Evolutionary conservation across 2,888 invertebrate genomes (phyloP).

Genomic region (Ennomos fuscantarius): DNA sequence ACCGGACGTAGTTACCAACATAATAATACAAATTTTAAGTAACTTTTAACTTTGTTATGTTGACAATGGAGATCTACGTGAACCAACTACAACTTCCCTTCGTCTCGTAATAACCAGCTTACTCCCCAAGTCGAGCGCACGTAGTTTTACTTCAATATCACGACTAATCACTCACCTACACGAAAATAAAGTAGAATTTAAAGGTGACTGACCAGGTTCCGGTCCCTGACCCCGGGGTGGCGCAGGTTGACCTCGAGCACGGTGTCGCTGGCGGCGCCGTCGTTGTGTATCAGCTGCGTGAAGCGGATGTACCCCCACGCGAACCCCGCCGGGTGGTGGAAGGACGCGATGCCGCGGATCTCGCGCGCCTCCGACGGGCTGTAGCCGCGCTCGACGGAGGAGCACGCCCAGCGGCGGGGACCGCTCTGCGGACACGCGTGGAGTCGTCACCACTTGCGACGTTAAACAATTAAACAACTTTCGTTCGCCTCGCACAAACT

Average conservation of each 20-base stretch:
- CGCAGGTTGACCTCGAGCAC: conserved; percentile 94
- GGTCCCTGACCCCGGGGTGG: conserved; percentile 94
- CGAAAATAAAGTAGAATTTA: conserved; percentile 46
- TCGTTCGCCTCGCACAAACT: too few species aligned
- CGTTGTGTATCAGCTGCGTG: conserved; percentile 94
- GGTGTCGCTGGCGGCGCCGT: conserved; percentile 95
- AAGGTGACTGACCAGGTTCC: conserved; percentile 87
- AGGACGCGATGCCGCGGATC: conserved; percentile 94
- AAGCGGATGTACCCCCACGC: conserved; percentile 94
- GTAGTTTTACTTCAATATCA: too few species aligned
- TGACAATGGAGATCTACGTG: too few species aligned
- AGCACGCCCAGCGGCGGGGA: conserved; percentile 92
- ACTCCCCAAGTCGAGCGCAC: too few species aligned
- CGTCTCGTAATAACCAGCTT: too few species aligned
- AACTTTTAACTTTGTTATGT: too few species aligned
- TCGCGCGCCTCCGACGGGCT: conserved; percentile 95
- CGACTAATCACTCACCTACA: too few species aligned
- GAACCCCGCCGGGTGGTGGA: conserved; percentile 94
- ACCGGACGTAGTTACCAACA: too few species aligned
- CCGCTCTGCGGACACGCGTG: conserved; percentile 57
- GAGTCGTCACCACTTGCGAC: not conserved
- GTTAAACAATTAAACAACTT: too few species aligned
- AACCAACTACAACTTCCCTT: too few species aligned
- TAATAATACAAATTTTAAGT: too few species aligned
- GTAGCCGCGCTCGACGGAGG: conserved; percentile 93